Percentiles rank a stretch among this genome's conserved stretches.
These are phyloP conservation scores for Leucosticte australis DNA, from an alignment of 2,113 vertebrate genomes.

Conservation along the genomic window DNA sequence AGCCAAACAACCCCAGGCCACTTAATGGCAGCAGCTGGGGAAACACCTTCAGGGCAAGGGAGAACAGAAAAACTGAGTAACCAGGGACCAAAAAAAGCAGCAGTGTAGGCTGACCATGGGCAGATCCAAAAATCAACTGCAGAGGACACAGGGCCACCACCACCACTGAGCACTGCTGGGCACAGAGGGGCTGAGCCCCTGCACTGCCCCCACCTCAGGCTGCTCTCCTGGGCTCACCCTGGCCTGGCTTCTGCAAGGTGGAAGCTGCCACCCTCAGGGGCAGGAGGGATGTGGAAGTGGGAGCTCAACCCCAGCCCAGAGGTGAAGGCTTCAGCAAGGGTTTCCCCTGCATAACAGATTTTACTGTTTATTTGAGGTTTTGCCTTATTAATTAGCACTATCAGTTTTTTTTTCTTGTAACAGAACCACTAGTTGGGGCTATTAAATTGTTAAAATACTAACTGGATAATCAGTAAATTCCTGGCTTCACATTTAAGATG, in stretches of 20 bases:
- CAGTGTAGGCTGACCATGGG: background rate
- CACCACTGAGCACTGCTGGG: rapidly evolving
- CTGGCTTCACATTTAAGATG: background rate
- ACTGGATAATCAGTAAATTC: background rate
- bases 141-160: rapidly evolving
- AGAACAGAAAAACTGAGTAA: background rate
- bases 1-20: background rate
- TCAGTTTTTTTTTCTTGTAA: background rate
- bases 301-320: background rate
- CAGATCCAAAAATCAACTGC: background rate
- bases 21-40: background rate
- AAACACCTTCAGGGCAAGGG: background rate
- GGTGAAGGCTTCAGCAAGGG: background rate
- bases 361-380: background rate
- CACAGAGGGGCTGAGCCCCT: rapidly evolving
- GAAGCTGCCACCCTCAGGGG: too few species aligned
- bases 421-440: background rate
- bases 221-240: background rate
- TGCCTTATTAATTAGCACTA: background rate
- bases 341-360: background rate
- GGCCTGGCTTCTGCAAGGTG: rapidly evolving
- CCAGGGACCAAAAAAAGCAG: background rate
- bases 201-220: background rate
- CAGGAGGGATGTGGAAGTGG: background rate
- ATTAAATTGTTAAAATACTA: background rate